phyloP scores from a whole-genome alignment of 1,140 invertebrate genomes.

The Ostrea denselamellosa region DNA sequence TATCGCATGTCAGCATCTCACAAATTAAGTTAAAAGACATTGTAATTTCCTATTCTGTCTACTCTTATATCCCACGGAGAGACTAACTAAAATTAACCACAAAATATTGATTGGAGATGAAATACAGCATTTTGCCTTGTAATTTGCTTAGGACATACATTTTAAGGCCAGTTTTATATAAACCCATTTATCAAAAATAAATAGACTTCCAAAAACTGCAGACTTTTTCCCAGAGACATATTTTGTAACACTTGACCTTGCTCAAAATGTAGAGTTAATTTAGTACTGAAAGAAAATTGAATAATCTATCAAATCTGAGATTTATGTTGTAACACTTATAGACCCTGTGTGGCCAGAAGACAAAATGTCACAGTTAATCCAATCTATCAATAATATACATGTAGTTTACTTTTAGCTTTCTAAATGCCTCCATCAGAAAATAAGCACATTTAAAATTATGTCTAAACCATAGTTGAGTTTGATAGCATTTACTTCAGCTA shows the following conservation, averaged over 20 bases:
- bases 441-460: too few relatives aligned
- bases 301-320: background rate
- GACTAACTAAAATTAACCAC: background rate
- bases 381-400: background rate
- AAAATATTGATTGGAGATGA: background rate
- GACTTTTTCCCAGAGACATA: background rate
- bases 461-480: too few relatives aligned
- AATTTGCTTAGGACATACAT: background rate
- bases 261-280: background rate
- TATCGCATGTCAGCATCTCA: slow-evolving; percentile 1
- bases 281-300: background rate
- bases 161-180: background rate
- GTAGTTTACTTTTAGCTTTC: background rate
- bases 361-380: slow-evolving; percentile 13
- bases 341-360: slow-evolving; percentile 1
- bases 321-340: background rate
- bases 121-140: background rate
- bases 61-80: background rate
- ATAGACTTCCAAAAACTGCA: background rate
- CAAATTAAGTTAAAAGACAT: background rate
- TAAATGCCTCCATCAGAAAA: background rate
- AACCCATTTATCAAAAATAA: background rate
- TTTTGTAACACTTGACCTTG: background rate
- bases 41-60: background rate
- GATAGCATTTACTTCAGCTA: too few relatives aligned